phyloP scores from a whole-genome alignment of 2,888 invertebrate species.

The Platynereis dumerilii region DNA sequence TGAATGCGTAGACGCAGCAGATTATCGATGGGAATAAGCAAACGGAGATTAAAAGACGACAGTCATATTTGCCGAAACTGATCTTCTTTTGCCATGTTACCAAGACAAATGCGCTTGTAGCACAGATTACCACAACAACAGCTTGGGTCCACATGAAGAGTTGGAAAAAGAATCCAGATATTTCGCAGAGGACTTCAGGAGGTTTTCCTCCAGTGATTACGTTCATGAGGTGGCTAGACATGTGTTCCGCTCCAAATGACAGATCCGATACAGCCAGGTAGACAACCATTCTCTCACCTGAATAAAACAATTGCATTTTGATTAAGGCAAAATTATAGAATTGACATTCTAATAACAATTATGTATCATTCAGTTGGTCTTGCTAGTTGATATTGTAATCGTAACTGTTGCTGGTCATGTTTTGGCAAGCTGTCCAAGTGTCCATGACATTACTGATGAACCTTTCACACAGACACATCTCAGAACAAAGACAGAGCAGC shows the following conservation, averaged over 20 bases:
- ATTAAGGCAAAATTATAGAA: too few relatives aligned
- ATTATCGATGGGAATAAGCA: neutral
- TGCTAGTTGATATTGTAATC: too few relatives aligned
- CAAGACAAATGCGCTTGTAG: neutral
- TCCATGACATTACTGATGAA: too few relatives aligned
- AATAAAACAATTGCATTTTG: too few relatives aligned
- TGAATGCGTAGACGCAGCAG: neutral
- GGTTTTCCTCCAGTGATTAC: neutral
- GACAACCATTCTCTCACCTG: slow-evolving; percentile 6
- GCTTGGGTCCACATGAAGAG: neutral
- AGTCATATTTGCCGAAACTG: slow-evolving; percentile 5
- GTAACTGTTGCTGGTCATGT: too few relatives aligned
- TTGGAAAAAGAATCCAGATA: neutral
- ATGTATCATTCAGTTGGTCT: too few relatives aligned
- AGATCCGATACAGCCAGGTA: neutral
- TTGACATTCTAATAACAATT: too few relatives aligned
- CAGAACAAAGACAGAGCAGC: too few relatives aligned
- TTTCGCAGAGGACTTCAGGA: neutral
- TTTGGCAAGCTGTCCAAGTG: too few relatives aligned
- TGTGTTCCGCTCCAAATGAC: neutral
- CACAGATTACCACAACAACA: neutral
- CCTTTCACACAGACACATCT: too few relatives aligned
- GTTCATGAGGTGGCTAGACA: slow-evolving; percentile 2
- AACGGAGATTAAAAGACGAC: neutral
- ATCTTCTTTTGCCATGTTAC: neutral